Evolutionary conservation across 1,140 invertebrate species (phyloP).

Genomic region (Acyrthosiphon pisum): DNA sequence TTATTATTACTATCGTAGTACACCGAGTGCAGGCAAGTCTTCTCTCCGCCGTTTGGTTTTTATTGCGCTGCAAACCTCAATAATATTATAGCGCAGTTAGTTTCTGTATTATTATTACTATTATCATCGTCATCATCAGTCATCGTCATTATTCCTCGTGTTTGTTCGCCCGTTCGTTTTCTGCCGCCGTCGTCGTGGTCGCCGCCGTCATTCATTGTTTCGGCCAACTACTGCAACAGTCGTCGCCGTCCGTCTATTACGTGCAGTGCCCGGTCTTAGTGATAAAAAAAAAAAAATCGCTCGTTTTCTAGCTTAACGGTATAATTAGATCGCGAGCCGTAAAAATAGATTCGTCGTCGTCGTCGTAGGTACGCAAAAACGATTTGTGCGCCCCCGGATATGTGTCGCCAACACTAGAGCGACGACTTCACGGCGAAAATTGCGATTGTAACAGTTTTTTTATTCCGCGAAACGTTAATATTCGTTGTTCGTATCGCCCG

Average conservation of each 20-base stretch:
- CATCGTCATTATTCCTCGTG: constrained; percentile 15
- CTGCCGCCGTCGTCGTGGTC: background rate
- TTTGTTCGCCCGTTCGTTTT: constrained; percentile 10
- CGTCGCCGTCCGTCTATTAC: background rate
- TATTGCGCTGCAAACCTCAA: constrained; percentile 38
- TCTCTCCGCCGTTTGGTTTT: background rate
- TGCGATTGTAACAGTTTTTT: background rate
- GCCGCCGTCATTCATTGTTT: background rate
- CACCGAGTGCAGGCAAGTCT: background rate
- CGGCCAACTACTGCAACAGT: background rate
- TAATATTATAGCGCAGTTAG: background rate
- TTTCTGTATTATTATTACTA: background rate
- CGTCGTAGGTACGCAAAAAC: background rate
- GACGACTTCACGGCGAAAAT: background rate
- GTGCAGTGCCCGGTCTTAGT: background rate
- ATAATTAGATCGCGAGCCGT: constrained; percentile 56
- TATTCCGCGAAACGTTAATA: background rate
- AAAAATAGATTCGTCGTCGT: constrained; percentile 49
- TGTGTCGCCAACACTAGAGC: constrained; percentile 22
- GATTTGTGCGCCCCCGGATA: constrained; percentile 9
- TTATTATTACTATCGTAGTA: background rate
- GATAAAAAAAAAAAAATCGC: background rate
- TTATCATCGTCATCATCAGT: background rate
- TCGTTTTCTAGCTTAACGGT: constrained; percentile 38
- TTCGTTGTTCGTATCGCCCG: too few relatives aligned